These are phyloP conservation scores for Lampropteryx suffumata DNA, from an alignment of 2,888 invertebrate species.

Conservation along the genomic window DNA sequence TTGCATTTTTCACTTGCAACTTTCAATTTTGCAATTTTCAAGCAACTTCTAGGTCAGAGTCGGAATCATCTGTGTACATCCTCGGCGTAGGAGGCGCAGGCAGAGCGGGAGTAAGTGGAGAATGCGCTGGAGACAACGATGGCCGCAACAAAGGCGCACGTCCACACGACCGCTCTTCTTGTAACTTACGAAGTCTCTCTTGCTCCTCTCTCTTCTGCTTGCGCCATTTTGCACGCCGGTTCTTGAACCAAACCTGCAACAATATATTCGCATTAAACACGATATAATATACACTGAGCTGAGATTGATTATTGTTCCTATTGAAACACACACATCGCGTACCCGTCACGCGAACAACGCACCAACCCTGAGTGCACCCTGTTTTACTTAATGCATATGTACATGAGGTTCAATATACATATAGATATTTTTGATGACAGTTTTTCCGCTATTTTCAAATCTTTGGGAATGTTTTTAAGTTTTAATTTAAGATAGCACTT, in stretches of 20 bases:
- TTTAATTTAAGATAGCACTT: no score
- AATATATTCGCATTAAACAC: slow-evolving; percentile 25
- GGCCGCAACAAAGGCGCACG: slow-evolving; percentile 60
- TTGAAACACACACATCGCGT: no score
- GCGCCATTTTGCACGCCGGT: slow-evolving; percentile 97
- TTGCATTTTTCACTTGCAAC: neutral
- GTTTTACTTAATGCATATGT: no score
- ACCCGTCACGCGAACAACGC: no score
- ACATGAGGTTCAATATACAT: no score
- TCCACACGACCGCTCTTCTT: slow-evolving; percentile 87
- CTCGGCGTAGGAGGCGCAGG: slow-evolving; percentile 61
- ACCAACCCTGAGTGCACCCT: no score
- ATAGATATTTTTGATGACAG: no score
- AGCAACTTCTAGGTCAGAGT: slow-evolving; percentile 92
- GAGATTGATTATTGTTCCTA: no score
- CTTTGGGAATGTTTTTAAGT: no score
- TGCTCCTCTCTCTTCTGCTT: slow-evolving; percentile 96
- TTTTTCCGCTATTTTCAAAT: no score
- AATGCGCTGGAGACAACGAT: slow-evolving; percentile 47
- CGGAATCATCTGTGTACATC: slow-evolving; percentile 87
- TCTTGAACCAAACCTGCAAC: slow-evolving; percentile 97
- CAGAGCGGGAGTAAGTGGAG: slow-evolving; percentile 47
- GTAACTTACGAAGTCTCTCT: slow-evolving; percentile 90
- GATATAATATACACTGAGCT: no score
- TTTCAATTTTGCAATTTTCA: slow-evolving; percentile 57